These are phyloP conservation scores for Oryzias celebensis DNA, from an alignment of 2,113 vertebrate species.

Conservation along the genomic window DNA sequence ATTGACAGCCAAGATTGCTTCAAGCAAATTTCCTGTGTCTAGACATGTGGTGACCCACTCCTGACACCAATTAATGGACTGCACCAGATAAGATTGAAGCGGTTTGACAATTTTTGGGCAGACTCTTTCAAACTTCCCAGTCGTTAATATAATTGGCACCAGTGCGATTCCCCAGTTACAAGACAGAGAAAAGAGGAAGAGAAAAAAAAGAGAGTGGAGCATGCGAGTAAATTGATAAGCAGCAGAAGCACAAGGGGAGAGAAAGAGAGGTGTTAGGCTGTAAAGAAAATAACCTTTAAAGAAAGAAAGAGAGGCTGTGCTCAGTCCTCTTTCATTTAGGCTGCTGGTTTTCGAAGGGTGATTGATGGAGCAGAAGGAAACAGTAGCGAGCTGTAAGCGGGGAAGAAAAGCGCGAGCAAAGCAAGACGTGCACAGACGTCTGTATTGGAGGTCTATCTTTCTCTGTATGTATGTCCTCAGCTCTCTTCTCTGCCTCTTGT, in stretches of 20 bases:
- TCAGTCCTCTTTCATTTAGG: slow-evolving; percentile 57
- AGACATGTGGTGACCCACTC: slow-evolving; percentile 60
- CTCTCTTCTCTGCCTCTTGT: slow-evolving; percentile 16
- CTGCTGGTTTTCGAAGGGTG: slow-evolving; percentile 56
- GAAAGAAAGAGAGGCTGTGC: slow-evolving; percentile 40
- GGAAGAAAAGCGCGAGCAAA: slow-evolving; percentile 50
- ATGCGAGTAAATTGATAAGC: slow-evolving; percentile 51
- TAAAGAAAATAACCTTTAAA: slow-evolving; percentile 30
- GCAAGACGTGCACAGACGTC: slow-evolving; percentile 31
- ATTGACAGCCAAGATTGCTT: slow-evolving; percentile 51
- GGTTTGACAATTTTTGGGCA: slow-evolving; percentile 54
- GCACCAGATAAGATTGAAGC: slow-evolving; percentile 60
- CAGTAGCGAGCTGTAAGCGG: slow-evolving; percentile 38
- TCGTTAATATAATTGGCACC: slow-evolving; percentile 56
- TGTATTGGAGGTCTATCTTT: slow-evolving; percentile 11
- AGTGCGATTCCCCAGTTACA: slow-evolving; percentile 25
- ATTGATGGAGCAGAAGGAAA: slow-evolving; percentile 70
- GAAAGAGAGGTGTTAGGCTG: slow-evolving; percentile 46
- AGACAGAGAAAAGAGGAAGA: slow-evolving; percentile 15
- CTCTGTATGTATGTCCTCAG: slow-evolving; percentile 15
- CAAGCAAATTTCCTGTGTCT: slow-evolving; percentile 60
- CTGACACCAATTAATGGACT: slow-evolving; percentile 67
- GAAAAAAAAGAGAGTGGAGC: slow-evolving; percentile 6
- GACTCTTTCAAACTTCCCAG: slow-evolving; percentile 59
- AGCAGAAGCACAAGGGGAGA: slow-evolving; percentile 27